Evolutionary conservation across 2,888 invertebrate genomes (phyloP), one percentile per base, ranked within the genome.

Genomic region (Acanthosepion esculentum): DNA sequence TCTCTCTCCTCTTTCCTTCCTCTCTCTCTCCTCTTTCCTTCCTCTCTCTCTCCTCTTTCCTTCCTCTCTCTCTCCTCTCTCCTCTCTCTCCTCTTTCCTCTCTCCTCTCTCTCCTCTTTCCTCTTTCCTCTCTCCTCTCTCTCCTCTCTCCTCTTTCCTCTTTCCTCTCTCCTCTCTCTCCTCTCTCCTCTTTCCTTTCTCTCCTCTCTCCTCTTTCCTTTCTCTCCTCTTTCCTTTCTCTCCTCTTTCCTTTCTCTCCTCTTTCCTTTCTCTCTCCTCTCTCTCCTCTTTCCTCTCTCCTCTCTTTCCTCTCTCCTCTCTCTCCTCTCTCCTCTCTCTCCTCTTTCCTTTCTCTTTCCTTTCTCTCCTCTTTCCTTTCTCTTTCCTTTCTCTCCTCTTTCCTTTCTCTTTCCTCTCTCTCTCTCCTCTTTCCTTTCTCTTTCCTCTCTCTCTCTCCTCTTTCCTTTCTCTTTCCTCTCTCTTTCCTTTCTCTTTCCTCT

Each of bases 1-100:
- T 78, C 8, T n/a, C 10, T n/a, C 0, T n/a, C 0, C 18, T n/a
- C 12, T 29, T 8, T n/a, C n/a, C 10, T n/a, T 0, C n/a, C 3
- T n/a, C 12, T 78, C n/a, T 78, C 15, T 15, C 8, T n/a, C 3
- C n/a, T n/a, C n/a, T n/a, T n/a, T n/a, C 12, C 4, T n/a, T 78
- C 12, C n/a, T 8, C 10, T 15, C n/a, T 0, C n/a, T 29, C 12
- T n/a, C 18, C 12, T 7, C 12, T n/a, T n/a, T n/a, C 12, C 4
- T n/a, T 78, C 12, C n/a, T 8, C 10, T 15, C n/a, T 0, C n/a
- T 29, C 12, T n/a, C 18, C 12, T 7, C 12, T n/a, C 0, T 78
- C 0, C 15, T 3, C n/a, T 15, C n/a, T 0, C 18, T 18, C 18
- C 7, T 7, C 6, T 3, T n/a, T 8, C 6, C 18, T n/a, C n/a